Conservation (phyloP, 1,140 invertebrate genomes). For the Luehdorfia chinensis region DNA sequence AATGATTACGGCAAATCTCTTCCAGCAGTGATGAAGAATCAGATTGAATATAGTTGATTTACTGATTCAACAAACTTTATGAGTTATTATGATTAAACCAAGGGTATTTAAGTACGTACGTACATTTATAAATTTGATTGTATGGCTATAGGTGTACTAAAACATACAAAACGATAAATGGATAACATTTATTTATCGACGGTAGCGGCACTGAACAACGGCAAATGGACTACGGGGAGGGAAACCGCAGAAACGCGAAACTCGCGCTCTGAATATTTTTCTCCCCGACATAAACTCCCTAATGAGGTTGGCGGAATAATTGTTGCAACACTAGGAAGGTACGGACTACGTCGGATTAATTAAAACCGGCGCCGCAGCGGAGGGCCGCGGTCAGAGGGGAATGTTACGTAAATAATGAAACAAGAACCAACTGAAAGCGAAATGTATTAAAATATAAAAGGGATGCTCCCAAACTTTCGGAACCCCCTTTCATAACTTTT, state of each 20-base stretch:
- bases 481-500: constrained; percentile 65
- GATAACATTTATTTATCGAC: constrained; percentile 15
- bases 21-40: too few relatives aligned
- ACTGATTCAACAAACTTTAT: too few relatives aligned
- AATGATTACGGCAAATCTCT: too few relatives aligned
- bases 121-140: too few relatives aligned
- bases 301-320: constrained; percentile 71
- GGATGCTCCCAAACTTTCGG: constrained; percentile 54
- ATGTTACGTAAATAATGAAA: constrained; percentile 69
- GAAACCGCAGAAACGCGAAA: constrained; percentile 15
- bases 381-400: constrained; percentile 51
- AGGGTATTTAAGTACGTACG: too few relatives aligned
- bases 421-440: constrained; percentile 41
- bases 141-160: too few relatives aligned
- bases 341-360: constrained; percentile 58
- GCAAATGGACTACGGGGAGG: constrained; percentile 26
- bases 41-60: too few relatives aligned
- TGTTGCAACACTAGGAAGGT: constrained; percentile 69
- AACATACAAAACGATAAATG: too few relatives aligned
- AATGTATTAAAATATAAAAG: constrained; percentile 60
- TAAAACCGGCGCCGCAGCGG: constrained; percentile 57
- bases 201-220: constrained; percentile 31
- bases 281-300: constrained; percentile 57
- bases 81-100: too few relatives aligned
- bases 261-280: constrained; percentile 51